Conservation (phyloP, 1,140 invertebrate genomes). For the Drosophila arawakana region DNA sequence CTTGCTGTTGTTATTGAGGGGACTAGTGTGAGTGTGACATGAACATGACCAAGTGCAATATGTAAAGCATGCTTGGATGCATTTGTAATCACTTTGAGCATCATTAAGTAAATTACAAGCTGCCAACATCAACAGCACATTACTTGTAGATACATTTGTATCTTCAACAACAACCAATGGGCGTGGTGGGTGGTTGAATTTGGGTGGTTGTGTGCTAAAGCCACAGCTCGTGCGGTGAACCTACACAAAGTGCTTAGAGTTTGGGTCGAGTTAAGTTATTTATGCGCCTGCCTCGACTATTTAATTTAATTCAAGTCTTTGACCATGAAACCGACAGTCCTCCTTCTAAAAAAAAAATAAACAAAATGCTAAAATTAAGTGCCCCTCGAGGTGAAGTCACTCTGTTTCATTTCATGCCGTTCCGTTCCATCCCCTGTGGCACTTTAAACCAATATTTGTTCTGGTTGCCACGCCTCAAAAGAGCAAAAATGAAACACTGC, state of each 20-base stretch:
- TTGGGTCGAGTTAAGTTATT: conserved; percentile 33
- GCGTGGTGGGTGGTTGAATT: background rate
- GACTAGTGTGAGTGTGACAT: conserved; percentile 34
- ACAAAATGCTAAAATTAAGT: conserved; percentile 40
- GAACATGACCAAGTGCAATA: conserved; percentile 49
- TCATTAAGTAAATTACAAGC: conserved; percentile 60
- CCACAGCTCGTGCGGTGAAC: conserved; percentile 11
- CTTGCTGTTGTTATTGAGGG: conserved; percentile 3
- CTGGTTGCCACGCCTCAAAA: conserved; percentile 51
- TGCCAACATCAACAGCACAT: conserved; percentile 52
- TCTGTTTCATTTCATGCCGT: background rate
- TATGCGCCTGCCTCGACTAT: conserved; percentile 33
- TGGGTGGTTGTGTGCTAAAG: background rate
- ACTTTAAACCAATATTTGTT: conserved; percentile 70
- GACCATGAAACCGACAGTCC: conserved; percentile 11
- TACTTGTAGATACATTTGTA: conserved; percentile 54
- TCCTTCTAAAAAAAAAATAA: background rate
- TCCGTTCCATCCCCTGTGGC: background rate
- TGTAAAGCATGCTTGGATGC: conserved; percentile 56
- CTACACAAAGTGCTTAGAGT: conserved; percentile 9
- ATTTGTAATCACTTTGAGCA: conserved; percentile 61
- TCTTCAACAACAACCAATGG: conserved; percentile 19
- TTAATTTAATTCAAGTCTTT: conserved; percentile 46
- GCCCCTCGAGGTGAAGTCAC: background rate
- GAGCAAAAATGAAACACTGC: conserved; percentile 58